Evolutionary conservation across 2,888 invertebrate species (phyloP).

Genomic region (Pachliopta kotzebuea): DNA sequence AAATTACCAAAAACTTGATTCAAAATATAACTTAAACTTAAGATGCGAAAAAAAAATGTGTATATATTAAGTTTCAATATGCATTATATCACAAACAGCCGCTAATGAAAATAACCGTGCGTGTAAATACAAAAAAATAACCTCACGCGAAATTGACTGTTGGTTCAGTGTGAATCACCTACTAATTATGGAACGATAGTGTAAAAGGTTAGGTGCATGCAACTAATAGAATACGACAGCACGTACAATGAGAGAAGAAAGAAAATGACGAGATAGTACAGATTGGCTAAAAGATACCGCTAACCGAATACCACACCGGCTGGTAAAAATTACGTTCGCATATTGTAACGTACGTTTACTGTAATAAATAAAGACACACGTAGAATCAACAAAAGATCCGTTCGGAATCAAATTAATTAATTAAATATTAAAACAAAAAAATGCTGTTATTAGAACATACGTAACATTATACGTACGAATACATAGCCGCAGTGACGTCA

Average conservation of each 20-base stretch:
- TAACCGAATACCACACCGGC: constrained; percentile 13
- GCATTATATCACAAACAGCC: not conserved
- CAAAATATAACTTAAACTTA: constrained; percentile 43
- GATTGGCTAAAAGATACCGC: constrained; percentile 10
- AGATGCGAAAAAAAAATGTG: constrained; percentile 6
- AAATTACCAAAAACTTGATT: constrained; percentile 39
- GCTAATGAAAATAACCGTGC: not conserved
- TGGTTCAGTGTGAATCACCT: constrained; percentile 50
- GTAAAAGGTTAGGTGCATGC: constrained; percentile 16
- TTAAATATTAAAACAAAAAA: not conserved
- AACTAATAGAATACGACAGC: not conserved
- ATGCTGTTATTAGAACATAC: not conserved
- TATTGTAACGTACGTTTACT: not conserved
- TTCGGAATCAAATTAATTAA: no score
- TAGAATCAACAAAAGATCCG: not conserved
- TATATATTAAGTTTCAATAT: not conserved
- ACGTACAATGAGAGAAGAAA: constrained; percentile 3
- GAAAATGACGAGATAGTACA: not conserved
- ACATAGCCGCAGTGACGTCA: not conserved
- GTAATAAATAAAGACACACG: not conserved
- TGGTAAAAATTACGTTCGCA: constrained; percentile 2
- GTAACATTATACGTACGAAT: not conserved
- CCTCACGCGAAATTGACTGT: constrained; percentile 42
- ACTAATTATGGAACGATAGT: constrained; percentile 29
- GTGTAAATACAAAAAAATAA: not conserved